Percentiles rank a stretch among this genome's conserved stretches.
Conservation (phyloP, 2,797 vertebrate genomes). For the Hemibagrus guttatus region DNA sequence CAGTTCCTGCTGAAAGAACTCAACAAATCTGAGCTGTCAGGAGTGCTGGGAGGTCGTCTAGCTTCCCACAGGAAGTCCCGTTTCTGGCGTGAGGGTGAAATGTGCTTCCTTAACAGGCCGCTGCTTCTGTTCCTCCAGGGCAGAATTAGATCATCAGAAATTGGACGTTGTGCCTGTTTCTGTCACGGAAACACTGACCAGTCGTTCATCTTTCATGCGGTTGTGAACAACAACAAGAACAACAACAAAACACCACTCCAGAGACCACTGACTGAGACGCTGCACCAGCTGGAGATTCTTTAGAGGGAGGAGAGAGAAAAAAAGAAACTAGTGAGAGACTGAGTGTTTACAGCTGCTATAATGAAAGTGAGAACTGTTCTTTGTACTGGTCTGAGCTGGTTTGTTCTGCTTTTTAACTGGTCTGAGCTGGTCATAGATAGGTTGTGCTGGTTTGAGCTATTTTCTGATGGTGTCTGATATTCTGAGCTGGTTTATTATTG, state of each 20-base stretch:
- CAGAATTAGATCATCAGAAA: neutral
- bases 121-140: conserved; percentile 6
- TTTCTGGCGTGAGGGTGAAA: conserved; percentile 1
- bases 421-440: no score
- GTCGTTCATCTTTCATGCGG: no score
- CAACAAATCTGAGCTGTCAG: conserved; percentile 6
- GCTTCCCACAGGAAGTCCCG: neutral
- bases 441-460: no score
- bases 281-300: no score
- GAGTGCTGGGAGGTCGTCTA: neutral
- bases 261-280: neutral
- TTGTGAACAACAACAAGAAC: no score
- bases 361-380: neutral
- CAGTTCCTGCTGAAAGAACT: neutral
- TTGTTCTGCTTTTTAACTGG: no score
- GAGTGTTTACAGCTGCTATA: neutral
- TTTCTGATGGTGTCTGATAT: no score
- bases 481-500: no score
- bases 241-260: neutral
- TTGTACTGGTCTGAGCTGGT: no score
- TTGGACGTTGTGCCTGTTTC: neutral
- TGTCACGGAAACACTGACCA: neutral
- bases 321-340: neutral
- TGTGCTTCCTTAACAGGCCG: neutral
- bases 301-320: neutral